Evolutionary conservation across 2,113 vertebrate genomes (phyloP), one percentile per base, ranked within the genome.

Genomic region (Siniperca knerii): DNA sequence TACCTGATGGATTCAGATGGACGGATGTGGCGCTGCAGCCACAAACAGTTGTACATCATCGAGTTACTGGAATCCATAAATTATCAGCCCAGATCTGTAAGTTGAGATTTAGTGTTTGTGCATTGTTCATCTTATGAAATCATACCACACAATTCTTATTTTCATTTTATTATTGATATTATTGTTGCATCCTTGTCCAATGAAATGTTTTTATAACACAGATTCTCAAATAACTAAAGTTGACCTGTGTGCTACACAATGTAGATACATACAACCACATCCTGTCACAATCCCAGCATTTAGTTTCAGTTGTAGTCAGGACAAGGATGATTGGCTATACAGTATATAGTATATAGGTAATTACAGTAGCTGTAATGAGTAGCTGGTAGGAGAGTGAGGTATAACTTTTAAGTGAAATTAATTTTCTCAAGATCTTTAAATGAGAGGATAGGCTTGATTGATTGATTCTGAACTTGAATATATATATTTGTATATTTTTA

Each of bases 1-100:
- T 96, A 96, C 83, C 88, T 98, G 50, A 93, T 94, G 94, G 96
- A 97, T 61, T 61, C 74, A 0, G 92, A 94, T n/a, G 97, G 97
- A 76, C 95, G 93, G 11, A 95, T 98, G 95, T 98, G 97, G 97
- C 95, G 93, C 0, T 94, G 96, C 58, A 96, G 94, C 78, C 95
- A 90, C 0, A 84, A 86, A 58, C 96, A 98, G 21, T 91, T 98
- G 55, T 98, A 98, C 55, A 8, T 98, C 35, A 76, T 98, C 60
- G 97, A 98, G 71, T 95, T 97, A 82, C 91, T 97, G 2, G 94
- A 97, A 85, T 60, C 70, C n/a, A 77, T 79, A 4, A 79, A 87
- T 12, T 71, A 18, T 13, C 48, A 50, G 10, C 79, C 82, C 0
- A 48, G 54, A 76, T 65, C 37, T 44, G 65, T 84, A 42, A 76